Evolutionary conservation across 1,140 invertebrate species (phyloP), one percentile per base, ranked within the genome.

Genomic region (Dysdera silvatica): DNA sequence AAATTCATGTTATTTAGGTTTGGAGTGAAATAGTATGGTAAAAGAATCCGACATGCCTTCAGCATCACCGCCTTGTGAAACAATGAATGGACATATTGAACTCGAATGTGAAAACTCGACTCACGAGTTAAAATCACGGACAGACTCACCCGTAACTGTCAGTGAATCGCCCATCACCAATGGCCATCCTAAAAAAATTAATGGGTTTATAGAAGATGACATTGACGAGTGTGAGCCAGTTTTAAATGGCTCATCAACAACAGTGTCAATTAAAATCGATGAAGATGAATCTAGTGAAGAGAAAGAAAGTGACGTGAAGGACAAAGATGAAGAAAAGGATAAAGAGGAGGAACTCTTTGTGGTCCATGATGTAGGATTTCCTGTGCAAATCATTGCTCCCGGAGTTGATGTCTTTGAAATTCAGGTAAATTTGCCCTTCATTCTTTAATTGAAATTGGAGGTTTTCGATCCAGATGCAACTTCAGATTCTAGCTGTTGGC

Each of bases 291-390:
- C n/a, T 26, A 33, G 12, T 53, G 61, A 67, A 8, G 37, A 45
- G n/a, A 49, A 66, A 16, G 45, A 33, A 28, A 31, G 28, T 33
- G 37, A 51, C 28, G 20, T 18, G 53, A 56, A 64, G 24, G 35
- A 64, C 29, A 28, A 45, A 56, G 32, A 43, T 35, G 31, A 40
- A 12, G 65, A 67, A 57, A 20, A 53, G n/a, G 31, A 35, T 28
- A 63, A 66, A 41, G 69, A 71, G 18, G 65, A 69, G 54, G 77
- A 78, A 64, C 71, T 95, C 48, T 87, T 95, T 33, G 87, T 94
- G 55, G 89, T 95, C 69, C 91, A 95, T 76, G 93, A 97, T 73
- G 83, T 90, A 74, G 91, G 92, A 35, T 95, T 96, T 71, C 91
- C 86, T 53, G 87, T 97, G 1, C 91, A 93, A 79, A 92, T 97